Conservation (phyloP, 2,888 invertebrate genomes). For the Parnassius smintheus region DNA sequence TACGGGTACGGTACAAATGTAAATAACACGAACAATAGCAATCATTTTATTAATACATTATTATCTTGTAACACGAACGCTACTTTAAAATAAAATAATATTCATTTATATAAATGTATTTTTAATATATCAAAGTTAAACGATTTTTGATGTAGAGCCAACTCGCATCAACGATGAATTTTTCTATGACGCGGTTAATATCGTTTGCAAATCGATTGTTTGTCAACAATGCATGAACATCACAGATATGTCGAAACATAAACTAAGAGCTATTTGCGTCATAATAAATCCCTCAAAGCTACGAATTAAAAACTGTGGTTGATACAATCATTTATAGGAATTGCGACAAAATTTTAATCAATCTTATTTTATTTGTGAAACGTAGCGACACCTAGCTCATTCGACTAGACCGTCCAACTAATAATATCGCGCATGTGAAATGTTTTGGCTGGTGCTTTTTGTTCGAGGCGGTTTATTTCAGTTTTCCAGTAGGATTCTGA, state of each 20-base stretch:
- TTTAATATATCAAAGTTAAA: slow-evolving; percentile 37
- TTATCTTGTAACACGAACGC: no score
- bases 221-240: slow-evolving; percentile 39
- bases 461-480: slow-evolving; percentile 79
- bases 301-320: slow-evolving; percentile 5
- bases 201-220: slow-evolving; percentile 32
- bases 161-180: slow-evolving; percentile 42
- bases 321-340: slow-evolving; percentile 36
- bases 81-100: no score
- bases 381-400: slow-evolving; percentile 73
- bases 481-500: slow-evolving; percentile 81
- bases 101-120: slow-evolving; percentile 36
- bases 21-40: no score
- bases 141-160: slow-evolving; percentile 49
- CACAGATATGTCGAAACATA: slow-evolving; percentile 46
- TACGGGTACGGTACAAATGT: no score
- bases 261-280: slow-evolving; percentile 51
- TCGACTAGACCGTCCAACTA: slow-evolving; percentile 80
- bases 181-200: slow-evolving; percentile 30
- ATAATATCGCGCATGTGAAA: slow-evolving; percentile 80
- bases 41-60: no score
- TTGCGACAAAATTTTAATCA: slow-evolving; percentile 36
- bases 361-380: slow-evolving; percentile 58
- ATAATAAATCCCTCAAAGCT: slow-evolving; percentile 47
- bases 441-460: slow-evolving; percentile 81